Conservation (phyloP, 23 tunicate genomes). For the Corella eumyota region DNA sequence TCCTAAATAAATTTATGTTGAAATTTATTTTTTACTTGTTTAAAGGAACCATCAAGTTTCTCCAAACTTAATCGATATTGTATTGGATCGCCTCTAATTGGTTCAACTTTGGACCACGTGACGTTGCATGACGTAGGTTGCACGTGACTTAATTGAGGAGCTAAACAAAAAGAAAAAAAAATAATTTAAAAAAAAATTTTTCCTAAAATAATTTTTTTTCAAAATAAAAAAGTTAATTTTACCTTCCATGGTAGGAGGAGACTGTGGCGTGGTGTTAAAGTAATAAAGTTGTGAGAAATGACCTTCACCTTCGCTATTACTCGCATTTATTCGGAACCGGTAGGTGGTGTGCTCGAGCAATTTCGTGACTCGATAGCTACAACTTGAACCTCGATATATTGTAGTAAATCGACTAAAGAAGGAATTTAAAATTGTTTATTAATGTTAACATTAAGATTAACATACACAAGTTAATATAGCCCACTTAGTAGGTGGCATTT, state of each 20-base stretch:
- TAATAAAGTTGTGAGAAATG: slow-evolving; percentile 18
- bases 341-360: slow-evolving; percentile 36
- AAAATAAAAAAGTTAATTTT: slow-evolving; percentile 1
- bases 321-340: slow-evolving; percentile 49
- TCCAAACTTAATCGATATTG: slow-evolving; percentile 18
- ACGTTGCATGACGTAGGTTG: slow-evolving; percentile 12
- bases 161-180: slow-evolving; percentile 5
- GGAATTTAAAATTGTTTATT: no score
- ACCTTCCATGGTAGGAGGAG: slow-evolving; percentile 47
- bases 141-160: slow-evolving; percentile 13
- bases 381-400: slow-evolving; percentile 36
- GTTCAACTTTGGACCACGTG: slow-evolving; percentile 8
- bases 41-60: background rate
- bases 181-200: background rate
- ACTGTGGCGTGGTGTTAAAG: slow-evolving; percentile 17
- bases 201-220: no score
- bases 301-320: slow-evolving; percentile 46
- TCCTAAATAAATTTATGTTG: no score
- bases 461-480: no score
- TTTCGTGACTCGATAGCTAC: slow-evolving; percentile 6
- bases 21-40: no score
- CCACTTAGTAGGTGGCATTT: no score
- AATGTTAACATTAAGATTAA: no score
- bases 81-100: slow-evolving; percentile 16
- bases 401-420: slow-evolving; percentile 34